A percentile compares a stretch with the other conserved stretches of the same genome.
Conservation (phyloP, 2,888 invertebrate genomes). For the Drosophila lutescens region DNA sequence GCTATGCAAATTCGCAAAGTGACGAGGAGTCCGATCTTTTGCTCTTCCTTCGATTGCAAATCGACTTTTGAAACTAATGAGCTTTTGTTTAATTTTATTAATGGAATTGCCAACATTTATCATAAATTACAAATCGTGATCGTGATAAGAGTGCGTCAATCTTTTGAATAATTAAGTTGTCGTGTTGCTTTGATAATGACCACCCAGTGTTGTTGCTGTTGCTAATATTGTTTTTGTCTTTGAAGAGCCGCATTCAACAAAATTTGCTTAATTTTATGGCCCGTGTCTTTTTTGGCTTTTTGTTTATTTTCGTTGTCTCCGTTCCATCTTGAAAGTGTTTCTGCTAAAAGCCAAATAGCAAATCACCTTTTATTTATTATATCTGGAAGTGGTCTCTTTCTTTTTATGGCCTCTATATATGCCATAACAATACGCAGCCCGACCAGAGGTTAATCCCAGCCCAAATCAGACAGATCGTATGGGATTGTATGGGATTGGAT, state of each 20-base stretch:
- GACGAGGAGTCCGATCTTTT: conserved; percentile 19
- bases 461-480: not conserved
- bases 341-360: conserved; percentile 58
- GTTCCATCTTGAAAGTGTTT: conserved; percentile 33
- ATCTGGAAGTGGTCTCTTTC: conserved; percentile 49
- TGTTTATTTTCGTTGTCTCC: conserved; percentile 16
- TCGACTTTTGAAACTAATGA: conserved; percentile 65
- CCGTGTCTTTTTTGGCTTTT: conserved; percentile 30
- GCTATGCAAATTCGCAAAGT: not conserved
- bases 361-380: conserved; percentile 70
- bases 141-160: conserved; percentile 65
- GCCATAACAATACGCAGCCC: conserved; percentile 5
- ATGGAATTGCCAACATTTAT: conserved; percentile 80
- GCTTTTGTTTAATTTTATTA: conserved; percentile 78
- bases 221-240: conserved; percentile 32
- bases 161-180: conserved; percentile 73
- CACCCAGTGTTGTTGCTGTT: conserved; percentile 19
- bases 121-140: conserved; percentile 80
- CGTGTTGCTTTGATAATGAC: conserved; percentile 57
- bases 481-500: not conserved
- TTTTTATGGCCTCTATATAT: conserved; percentile 24
- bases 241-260: conserved; percentile 44
- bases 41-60: conserved; percentile 43
- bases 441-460: conserved; percentile 1
- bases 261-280: conserved; percentile 70